Percentiles rank a stretch among this genome's conserved stretches.
These are phyloP conservation scores for Cygnus olor DNA, from an alignment of 2,797 vertebrate species.

Conservation along the genomic window DNA sequence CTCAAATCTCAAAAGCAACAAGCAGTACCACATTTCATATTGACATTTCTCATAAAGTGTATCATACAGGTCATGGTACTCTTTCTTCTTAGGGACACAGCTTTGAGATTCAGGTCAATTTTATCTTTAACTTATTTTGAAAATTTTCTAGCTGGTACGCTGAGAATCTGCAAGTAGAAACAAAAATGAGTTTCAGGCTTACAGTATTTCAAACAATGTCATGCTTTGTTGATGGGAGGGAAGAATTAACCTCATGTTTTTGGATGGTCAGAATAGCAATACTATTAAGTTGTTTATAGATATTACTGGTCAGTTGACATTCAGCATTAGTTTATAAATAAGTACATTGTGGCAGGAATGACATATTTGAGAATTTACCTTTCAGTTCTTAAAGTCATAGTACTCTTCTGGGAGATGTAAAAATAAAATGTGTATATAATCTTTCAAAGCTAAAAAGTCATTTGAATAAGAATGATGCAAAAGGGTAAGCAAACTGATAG, in stretches of 20 bases:
- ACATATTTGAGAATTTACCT: neutral
- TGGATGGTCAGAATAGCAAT: neutral
- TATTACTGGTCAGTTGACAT: neutral
- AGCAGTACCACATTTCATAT: neutral
- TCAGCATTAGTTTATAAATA: neutral
- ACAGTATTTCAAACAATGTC: neutral
- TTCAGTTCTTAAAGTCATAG: neutral
- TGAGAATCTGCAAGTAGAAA: neutral
- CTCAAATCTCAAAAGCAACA: neutral
- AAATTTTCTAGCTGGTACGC: neutral
- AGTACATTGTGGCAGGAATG: neutral
- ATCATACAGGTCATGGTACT: neutral
- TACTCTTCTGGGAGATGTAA: neutral
- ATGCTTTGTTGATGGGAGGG: neutral
- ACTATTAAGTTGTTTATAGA: neutral
- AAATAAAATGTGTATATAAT: neutral
- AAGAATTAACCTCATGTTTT: neutral
- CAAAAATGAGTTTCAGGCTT: neutral
- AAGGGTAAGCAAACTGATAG: neutral
- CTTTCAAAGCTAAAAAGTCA: neutral
- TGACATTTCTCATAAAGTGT: neutral
- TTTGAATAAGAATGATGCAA: neutral
- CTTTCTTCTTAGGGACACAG: neutral
- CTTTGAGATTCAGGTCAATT: neutral
- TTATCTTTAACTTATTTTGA: neutral